Evolutionary conservation across 2,888 invertebrate genomes (phyloP), one percentile per base, ranked within the genome.

Genomic region (Harpalus rufipes): DNA sequence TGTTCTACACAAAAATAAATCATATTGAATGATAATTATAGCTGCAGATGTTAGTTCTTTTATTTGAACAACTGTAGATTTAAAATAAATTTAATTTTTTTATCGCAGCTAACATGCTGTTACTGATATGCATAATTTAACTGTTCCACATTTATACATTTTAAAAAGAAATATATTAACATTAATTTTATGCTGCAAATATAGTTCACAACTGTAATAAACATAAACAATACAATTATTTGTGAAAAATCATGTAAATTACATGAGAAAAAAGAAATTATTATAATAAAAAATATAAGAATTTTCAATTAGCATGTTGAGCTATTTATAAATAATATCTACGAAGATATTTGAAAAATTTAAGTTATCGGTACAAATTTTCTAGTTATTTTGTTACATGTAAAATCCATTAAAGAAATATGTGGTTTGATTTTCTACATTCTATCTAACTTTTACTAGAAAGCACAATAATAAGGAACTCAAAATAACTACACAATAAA

Each of bases 1-100:
- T 63, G 3, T 21, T 21, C 21, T 21, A 21, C 3, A 3, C 12
- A 25, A 32, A 65, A 65, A 32, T 65, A n/a, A 39, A 39, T 68
- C 25, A 14, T 14, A 68, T 68, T 12, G 5, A 1, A n/a, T 39
- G 14, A 3, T 68, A 68, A 68, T 68, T 68, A 68, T 0, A 39
- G 68, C 3, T 14, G 32, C 68, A 68, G 68, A 68, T 68, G 68
- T 14, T 39, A 68, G 25, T 68, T 63, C 12, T 68, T 32, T 68
- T 68, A n/a, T 39, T 39, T 39, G 32, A n/a, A 12, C 14, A 63
- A 68, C 68, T 32, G 68, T 68, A 63, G 3, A 61, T 7, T 21
- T 44, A 44, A 44, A 7, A 44, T 44, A 44, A 44, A 5, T 3
- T 61, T 61, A 8, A 1, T 61, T 61, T 61, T 21, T 61, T n/a